Base-by-base conservation (phyloP, 2,797 vertebrate species). In the Alexandromys oeconomus region DNA sequence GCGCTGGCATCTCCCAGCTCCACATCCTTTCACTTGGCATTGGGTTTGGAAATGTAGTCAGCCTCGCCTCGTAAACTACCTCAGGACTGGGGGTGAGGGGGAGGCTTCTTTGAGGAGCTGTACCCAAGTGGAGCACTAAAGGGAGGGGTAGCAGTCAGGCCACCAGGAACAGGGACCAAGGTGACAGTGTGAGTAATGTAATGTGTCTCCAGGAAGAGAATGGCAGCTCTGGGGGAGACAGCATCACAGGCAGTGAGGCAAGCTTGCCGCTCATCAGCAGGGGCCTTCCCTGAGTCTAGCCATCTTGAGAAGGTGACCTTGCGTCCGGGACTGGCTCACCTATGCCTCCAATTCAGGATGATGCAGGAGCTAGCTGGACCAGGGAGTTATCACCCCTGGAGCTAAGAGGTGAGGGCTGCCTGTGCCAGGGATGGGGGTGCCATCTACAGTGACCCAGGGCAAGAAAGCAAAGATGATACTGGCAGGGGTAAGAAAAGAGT, bases 131-230 rank as follows among this genome's bases (percentile, higher is more conserved):
- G 8, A 46, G 37, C 57, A 29, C 10, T 51, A 15, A 59, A 46
- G 54, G 76, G 19, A 40, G 23, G 48, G 37, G 46, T 31, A 3
- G 34, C 5, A 7, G n/a, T 19, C 27, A 29, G 59, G 81, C 34
- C 79, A 59, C 27, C 21, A 34, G 65, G 61, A 29, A 15, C 34
- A 59, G 46, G n/a, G 43, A 25, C 74, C 48, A 11, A 59, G 4
- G 14, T 14, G 63, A 61, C 43, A 31, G n/a, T 54, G 59, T 78
- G 14, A 23, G 54, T 23, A 29, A 15, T 0, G 54, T 21, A n/a
- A 21, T 0, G 34, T 34, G 59, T 59, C 6, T 0, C 2, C 81
- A n/a, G 21, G 2, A 2, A 13, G 86, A 43, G 25, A 29, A 59
- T 21, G 27, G 85, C 37, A 27, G 48, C 6, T 37, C 37, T 46